Percentiles rank a stretch among this genome's conserved stretches.
These are phyloP conservation scores for Polydrusus pterygomalis DNA, from an alignment of 2,888 invertebrate genomes.

Conservation along the genomic window DNA sequence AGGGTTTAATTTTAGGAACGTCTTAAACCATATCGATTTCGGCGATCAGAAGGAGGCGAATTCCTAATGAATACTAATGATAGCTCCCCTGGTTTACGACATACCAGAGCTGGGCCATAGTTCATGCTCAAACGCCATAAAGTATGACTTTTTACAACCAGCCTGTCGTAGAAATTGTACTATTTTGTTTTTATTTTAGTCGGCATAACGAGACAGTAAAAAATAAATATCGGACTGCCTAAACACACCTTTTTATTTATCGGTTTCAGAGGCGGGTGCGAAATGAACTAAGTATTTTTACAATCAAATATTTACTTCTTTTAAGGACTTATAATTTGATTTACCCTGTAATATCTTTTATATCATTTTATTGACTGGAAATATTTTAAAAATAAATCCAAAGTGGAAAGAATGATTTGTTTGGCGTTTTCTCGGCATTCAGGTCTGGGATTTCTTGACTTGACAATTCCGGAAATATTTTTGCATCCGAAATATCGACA, in stretches of 20 bases:
- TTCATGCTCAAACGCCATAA: conserved; percentile 51
- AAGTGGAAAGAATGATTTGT: conserved; percentile 27
- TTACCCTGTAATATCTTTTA: neutral
- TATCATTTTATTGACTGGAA: conserved; percentile 28
- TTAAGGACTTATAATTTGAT: too few relatives aligned
- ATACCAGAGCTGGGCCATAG: conserved; percentile 42
- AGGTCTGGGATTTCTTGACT: conserved; percentile 46
- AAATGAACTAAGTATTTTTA: too few relatives aligned
- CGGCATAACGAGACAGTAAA: conserved; percentile 9
- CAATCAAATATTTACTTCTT: too few relatives aligned
- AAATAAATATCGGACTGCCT: conserved; percentile 7
- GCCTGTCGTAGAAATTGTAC: conserved; percentile 37
- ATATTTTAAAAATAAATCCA: conserved; percentile 35
- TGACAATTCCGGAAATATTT: conserved; percentile 53
- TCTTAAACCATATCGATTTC: conserved; percentile 49
- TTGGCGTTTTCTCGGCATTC: conserved; percentile 43
- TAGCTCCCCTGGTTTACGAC: conserved; percentile 51
- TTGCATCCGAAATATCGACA: conserved; percentile 48
- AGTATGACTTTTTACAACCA: conserved; percentile 47
- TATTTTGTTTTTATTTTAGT: conserved; percentile 32
- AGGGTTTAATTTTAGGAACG: conserved; percentile 35
- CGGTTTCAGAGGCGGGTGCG: too few relatives aligned
- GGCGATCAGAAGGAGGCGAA: conserved; percentile 47
- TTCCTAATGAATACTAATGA: conserved; percentile 56
- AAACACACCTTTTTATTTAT: neutral